Conservation (phyloP, 2,797 vertebrate species). For the Sebastes melanostomus region DNA sequence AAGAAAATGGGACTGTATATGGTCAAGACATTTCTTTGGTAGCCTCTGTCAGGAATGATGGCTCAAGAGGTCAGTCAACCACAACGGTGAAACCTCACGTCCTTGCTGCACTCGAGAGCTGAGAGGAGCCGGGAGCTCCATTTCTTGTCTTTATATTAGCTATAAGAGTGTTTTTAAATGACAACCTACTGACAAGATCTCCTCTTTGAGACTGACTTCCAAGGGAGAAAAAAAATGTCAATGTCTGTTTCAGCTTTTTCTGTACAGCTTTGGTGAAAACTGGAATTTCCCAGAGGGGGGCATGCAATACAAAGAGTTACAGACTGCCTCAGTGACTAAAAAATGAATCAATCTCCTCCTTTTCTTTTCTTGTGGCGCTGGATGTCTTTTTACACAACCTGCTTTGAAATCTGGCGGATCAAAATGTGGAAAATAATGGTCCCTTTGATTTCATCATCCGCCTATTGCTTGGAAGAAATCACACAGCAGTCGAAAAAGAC, state of each 20-base stretch:
- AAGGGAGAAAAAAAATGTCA: slow-evolving; percentile 9
- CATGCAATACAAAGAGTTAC: neutral
- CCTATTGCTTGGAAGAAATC: neutral
- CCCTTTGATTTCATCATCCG: slow-evolving; percentile 29
- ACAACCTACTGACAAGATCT: slow-evolving; percentile 31
- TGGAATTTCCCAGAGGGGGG: slow-evolving; percentile 36
- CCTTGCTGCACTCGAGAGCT: neutral
- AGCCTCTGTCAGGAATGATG: slow-evolving; percentile 2
- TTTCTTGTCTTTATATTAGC: slow-evolving; percentile 22
- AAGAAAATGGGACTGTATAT: too few relatives aligned
- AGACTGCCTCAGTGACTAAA: neutral
- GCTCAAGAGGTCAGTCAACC: slow-evolving; percentile 2
- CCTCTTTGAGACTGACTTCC: slow-evolving; percentile 10
- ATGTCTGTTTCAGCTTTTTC: slow-evolving; percentile 18
- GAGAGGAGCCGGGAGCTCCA: neutral
- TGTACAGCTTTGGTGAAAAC: slow-evolving; percentile 18
- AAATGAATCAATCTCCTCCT: neutral
- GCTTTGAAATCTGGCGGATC: slow-evolving; percentile 21
- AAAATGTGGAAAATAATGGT: slow-evolving; percentile 20
- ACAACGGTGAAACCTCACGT: slow-evolving; percentile 4
- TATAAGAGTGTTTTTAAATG: slow-evolving; percentile 17
- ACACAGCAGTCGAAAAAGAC: neutral
- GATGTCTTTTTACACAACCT: slow-evolving; percentile 2
- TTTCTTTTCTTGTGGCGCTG: neutral
- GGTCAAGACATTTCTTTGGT: neutral